Base-by-base conservation (phyloP, 2,797 vertebrate species). In the Synaphobranchus kaupii region DNA sequence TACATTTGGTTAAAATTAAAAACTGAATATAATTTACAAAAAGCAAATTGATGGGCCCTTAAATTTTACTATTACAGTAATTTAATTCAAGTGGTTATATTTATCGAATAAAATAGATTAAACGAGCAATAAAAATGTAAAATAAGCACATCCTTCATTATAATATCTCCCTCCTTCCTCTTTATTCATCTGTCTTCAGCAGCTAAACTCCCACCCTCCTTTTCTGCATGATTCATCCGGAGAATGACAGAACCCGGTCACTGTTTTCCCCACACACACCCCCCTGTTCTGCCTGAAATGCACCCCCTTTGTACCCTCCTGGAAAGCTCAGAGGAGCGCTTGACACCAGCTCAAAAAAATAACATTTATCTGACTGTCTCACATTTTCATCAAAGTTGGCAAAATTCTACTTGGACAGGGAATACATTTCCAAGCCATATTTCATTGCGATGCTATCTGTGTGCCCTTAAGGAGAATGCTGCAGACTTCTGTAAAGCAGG, bases 301-400 rank as follows among this genome's bases (percentile, higher is more conserved):
- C 66, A 68, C 68, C 68, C 31, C 28, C 34, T 31, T 44, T 13
- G 13, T 44, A 44, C 56, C 83, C 54, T 39, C 12, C 58, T 25
- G 28, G 31, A 84, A 84, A 8, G 31, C 20, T 7, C 7, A 22
- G 15, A 44, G 28, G 31, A 39, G 44, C 31, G 15, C 8, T 39
- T 54, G 71, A 78, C 25, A 22, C 63, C 13, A 39, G 71, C 25
- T 86, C 60, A 54, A 76, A n/a, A 44, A 63, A 54, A 78, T 1
- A 25, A 10, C 73, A 76, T 52, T 86, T 76, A 54, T 86, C 48
- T 25, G 66, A 20, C 13, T 34, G 50, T 52, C 71, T 28, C 68
- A 76, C 47, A 73, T 73, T 68, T 54, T 44, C 68, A 73, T 52
- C 47, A 54, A 86, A 86, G 47, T 56, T 28, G 22, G 47, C 48